Conservation (phyloP, 2,888 invertebrate genomes). For the Epinotia demarniana region DNA sequence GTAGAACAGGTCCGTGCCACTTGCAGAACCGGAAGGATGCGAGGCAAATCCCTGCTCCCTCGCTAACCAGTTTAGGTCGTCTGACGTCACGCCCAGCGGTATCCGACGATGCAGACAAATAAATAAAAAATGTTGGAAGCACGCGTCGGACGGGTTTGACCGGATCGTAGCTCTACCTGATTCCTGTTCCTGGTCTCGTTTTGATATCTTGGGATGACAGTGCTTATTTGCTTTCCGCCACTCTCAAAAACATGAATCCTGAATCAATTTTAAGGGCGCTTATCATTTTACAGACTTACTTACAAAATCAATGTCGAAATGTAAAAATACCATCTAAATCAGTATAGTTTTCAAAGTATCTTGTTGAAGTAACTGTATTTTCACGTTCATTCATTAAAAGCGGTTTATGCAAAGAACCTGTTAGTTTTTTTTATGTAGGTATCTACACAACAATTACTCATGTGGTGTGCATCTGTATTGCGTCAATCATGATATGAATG, state of each 20-base stretch:
- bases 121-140: conserved; percentile 85
- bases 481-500: conserved; percentile 18
- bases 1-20: conserved; percentile 82
- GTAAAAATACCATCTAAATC: neutral
- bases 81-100: conserved; percentile 84
- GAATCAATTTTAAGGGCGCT: neutral
- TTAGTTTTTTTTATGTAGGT: conserved; percentile 30
- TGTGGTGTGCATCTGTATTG: conserved; percentile 17
- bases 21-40: conserved; percentile 85
- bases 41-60: conserved; percentile 84
- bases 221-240: conserved; percentile 35
- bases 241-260: conserved; percentile 1
- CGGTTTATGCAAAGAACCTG: conserved; percentile 30
- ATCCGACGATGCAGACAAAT: conserved; percentile 83
- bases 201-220: conserved; percentile 57
- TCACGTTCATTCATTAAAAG: conserved; percentile 35
- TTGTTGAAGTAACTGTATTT: conserved; percentile 17
- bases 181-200: conserved; percentile 82
- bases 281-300: too few relatives aligned
- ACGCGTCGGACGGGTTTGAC: conserved; percentile 84
- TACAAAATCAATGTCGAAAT: neutral
- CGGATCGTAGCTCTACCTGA: conserved; percentile 84
- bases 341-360: neutral
- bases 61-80: conserved; percentile 84
- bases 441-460: conserved; percentile 8